phyloP scores from a whole-genome alignment of 2,888 invertebrate species.

The Ochropleura plecta region DNA sequence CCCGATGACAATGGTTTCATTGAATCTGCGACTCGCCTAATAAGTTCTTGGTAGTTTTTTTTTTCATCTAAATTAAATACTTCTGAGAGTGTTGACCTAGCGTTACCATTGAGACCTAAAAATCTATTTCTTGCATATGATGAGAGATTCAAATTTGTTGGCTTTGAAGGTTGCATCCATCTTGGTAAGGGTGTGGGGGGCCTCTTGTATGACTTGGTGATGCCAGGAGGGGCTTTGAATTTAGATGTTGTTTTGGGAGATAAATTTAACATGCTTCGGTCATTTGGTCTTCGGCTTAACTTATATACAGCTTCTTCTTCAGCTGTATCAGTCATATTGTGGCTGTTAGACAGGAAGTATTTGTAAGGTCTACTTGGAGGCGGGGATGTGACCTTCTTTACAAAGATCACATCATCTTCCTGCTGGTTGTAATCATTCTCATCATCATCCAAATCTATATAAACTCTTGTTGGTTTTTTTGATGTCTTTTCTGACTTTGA shows the following conservation, averaged over 20 bases:
- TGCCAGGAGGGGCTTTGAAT: constrained; percentile 82
- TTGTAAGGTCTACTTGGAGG: constrained; percentile 78
- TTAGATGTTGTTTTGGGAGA: constrained; percentile 80
- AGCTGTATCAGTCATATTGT: constrained; percentile 66
- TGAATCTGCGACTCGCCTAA: constrained; percentile 81
- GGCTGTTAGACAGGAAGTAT: constrained; percentile 72
- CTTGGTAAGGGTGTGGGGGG: constrained; percentile 75
- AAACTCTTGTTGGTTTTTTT: constrained; percentile 78
- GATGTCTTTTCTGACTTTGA: constrained; percentile 71
- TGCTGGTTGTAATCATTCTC: constrained; percentile 71
- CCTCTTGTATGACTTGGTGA: constrained; percentile 83
- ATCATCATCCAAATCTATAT: constrained; percentile 81
- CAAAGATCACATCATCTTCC: constrained; percentile 84
- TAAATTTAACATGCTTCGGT: constrained; percentile 68
- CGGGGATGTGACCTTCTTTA: constrained; percentile 80
- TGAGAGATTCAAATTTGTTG: constrained; percentile 73
- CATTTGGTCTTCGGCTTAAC: constrained; percentile 76
- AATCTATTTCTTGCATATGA: constrained; percentile 75
- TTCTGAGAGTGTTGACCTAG: constrained; percentile 84
- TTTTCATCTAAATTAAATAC: constrained; percentile 91
- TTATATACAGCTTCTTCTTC: constrained; percentile 76
- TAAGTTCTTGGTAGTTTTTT: constrained; percentile 89
- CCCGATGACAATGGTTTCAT: constrained; percentile 73
- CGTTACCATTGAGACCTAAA: constrained; percentile 79
- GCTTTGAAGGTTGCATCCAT: constrained; percentile 79